Evolutionary conservation across 2,888 invertebrate genomes (phyloP).

Genomic region (Saturnia pavonia): DNA sequence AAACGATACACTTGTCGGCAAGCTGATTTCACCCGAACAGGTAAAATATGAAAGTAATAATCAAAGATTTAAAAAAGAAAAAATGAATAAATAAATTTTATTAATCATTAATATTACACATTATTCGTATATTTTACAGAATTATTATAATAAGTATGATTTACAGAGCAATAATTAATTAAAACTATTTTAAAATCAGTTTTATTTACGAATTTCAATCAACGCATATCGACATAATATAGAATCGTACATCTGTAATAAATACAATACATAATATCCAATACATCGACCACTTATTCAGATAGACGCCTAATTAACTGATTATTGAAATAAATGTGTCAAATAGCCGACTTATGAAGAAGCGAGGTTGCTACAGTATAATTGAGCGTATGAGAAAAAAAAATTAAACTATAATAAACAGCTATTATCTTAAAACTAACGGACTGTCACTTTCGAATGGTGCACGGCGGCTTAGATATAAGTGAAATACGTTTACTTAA

Average conservation of each 20-base stretch:
- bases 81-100: conserved; percentile 67
- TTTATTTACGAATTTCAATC: neutral
- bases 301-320: neutral
- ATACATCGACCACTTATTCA: neutral
- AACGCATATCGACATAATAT: neutral
- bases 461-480: no score
- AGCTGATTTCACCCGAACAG: conserved; percentile 37
- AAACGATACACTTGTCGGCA: conserved; percentile 59
- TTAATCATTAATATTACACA: conserved; percentile 58
- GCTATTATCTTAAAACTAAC: neutral
- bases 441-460: neutral
- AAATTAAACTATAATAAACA: neutral
- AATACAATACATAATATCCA: neutral
- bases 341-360: neutral
- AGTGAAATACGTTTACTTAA: neutral
- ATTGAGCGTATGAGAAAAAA: neutral
- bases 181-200: conserved; percentile 3
- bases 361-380: neutral
- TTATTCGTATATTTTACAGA: conserved; percentile 55
- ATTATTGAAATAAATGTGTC: neutral
- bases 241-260: neutral
- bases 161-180: neutral
- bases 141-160: conserved; percentile 47
- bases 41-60: neutral
- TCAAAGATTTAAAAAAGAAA: conserved; percentile 28